Conservation (phyloP, 1,140 invertebrate species). For the Drosophila rhopaloa region DNA sequence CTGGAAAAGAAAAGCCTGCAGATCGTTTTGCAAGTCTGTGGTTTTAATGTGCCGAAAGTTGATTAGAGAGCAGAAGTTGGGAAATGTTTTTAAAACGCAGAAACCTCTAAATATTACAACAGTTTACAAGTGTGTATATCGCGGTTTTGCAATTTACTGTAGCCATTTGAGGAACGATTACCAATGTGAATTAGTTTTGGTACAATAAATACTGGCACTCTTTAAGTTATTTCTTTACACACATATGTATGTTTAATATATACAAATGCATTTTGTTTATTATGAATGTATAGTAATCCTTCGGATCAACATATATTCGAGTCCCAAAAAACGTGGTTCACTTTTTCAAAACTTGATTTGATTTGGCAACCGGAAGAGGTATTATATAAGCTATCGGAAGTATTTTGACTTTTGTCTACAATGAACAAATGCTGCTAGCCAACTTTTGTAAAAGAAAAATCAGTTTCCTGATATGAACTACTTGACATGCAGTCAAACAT, state of each 20-base stretch:
- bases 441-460: not conserved
- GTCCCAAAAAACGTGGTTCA: not conserved
- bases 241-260: too few species aligned
- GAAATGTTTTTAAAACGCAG: not conserved
- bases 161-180: too few species aligned
- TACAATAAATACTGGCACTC: too few species aligned
- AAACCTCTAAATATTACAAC: too few species aligned
- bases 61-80: not conserved
- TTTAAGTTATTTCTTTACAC: too few species aligned
- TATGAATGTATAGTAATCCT: too few species aligned
- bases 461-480: not conserved
- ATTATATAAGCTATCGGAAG: conserved; percentile 12
- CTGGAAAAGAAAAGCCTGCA: not conserved
- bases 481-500: too few species aligned
- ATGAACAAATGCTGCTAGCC: not conserved
- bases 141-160: too few species aligned
- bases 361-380: conserved; percentile 8
- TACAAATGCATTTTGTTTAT: too few species aligned
- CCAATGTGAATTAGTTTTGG: too few species aligned
- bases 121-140: too few species aligned
- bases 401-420: not conserved
- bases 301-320: too few species aligned
- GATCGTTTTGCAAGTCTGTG: not conserved
- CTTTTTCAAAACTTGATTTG: not conserved
- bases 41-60: not conserved